A percentile compares a stretch with the other conserved stretches of the same genome.
Evolutionary conservation across 2,797 vertebrate species (phyloP).

Genomic region (Hydrolagus colliei): DNA sequence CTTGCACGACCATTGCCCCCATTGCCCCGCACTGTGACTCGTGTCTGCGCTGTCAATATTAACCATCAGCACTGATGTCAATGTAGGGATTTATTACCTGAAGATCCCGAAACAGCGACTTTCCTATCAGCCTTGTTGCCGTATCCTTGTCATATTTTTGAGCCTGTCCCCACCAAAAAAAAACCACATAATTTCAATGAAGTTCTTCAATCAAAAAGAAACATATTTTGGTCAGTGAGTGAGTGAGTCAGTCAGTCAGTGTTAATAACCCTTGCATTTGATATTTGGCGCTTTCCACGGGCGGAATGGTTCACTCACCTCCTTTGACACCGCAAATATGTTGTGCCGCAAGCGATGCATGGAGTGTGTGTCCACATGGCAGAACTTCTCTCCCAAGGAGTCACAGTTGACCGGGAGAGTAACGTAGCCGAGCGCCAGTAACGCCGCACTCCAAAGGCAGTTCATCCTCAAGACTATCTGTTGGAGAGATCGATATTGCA

Average conservation of each 20-base stretch:
- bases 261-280: too few relatives aligned
- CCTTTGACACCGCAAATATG: neutral
- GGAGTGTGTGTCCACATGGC: neutral
- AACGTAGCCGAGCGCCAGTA: neutral
- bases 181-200: neutral
- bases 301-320: neutral
- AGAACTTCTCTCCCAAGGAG: neutral
- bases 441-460: neutral
- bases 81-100: neutral
- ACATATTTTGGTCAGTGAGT: neutral
- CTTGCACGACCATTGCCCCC: neutral
- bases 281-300: too few relatives aligned
- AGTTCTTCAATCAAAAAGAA: neutral
- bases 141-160: constrained; percentile 57
- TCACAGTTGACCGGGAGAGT: neutral
- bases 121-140: constrained; percentile 55
- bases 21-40: neutral
- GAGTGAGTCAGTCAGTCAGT: neutral
- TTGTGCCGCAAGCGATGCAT: neutral
- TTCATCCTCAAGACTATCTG: neutral
- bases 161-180: constrained; percentile 49
- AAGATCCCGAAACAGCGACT: neutral
- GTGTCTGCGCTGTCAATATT: constrained; percentile 22
- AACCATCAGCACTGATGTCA: neutral
- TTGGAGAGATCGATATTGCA: neutral